A percentile compares a stretch with the other conserved stretches of the same genome.
phyloP scores from a whole-genome alignment of 1,140 invertebrate genomes.

The Drosophila sp. region DNA sequence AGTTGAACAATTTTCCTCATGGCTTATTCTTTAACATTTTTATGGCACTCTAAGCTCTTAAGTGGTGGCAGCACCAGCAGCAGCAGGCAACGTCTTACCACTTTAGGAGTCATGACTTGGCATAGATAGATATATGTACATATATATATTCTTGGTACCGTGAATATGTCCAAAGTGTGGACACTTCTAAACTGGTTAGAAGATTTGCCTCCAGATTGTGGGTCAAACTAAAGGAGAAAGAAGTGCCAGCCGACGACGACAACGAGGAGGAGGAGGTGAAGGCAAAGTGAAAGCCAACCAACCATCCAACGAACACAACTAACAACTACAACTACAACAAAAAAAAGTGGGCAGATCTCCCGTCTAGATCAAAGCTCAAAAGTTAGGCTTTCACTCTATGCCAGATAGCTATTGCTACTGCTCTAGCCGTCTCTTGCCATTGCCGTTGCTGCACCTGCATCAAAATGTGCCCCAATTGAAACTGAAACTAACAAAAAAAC shows the following conservation, averaged over 20 bases:
- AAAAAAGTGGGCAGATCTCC: constrained; percentile 59
- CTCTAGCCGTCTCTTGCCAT: not conserved
- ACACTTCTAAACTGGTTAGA: constrained; percentile 67
- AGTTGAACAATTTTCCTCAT: constrained; percentile 5
- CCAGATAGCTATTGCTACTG: constrained; percentile 6
- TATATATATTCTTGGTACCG: not conserved
- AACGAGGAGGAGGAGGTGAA: not conserved
- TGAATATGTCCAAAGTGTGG: constrained; percentile 48
- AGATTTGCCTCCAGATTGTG: constrained; percentile 53
- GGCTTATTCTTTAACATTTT: constrained; percentile 22
- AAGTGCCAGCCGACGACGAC: not conserved
- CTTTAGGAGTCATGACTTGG: constrained; percentile 50
- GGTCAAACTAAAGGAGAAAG: constrained; percentile 37
- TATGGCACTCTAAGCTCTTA: constrained; percentile 22
- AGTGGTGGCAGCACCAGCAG: constrained; percentile 43
- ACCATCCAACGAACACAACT: not conserved
- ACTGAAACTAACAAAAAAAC: constrained; percentile 24
- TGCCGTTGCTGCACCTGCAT: constrained; percentile 34
- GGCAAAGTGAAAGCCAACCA: constrained; percentile 55
- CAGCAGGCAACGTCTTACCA: constrained; percentile 39
- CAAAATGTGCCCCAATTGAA: constrained; percentile 24
- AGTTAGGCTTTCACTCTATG: constrained; percentile 57
- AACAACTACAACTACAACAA: constrained; percentile 13
- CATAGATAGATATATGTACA: constrained; percentile 20
- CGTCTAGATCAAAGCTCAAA: constrained; percentile 35